These are phyloP conservation scores for Myotis myotis DNA, from an alignment of 2,797 vertebrate species.

Conservation along the genomic window DNA sequence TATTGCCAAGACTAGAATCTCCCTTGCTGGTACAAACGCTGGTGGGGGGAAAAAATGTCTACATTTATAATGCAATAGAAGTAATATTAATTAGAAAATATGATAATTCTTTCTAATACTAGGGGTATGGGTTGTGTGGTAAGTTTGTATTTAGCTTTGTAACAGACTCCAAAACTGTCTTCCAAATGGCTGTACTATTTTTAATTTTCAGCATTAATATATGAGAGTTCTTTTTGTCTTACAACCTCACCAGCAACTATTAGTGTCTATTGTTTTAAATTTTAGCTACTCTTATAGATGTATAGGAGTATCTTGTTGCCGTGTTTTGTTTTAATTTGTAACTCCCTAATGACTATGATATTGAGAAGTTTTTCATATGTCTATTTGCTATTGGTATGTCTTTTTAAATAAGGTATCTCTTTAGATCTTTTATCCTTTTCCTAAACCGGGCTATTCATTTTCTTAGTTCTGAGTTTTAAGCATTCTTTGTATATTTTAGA, in stretches of 20 bases:
- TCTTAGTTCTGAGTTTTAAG: not conserved
- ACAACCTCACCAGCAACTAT: not conserved
- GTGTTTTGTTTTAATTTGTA: not conserved
- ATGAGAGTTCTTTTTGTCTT: not conserved
- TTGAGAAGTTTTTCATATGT: not conserved
- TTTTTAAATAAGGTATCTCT: not conserved
- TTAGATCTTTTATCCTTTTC: not conserved
- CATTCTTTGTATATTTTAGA: not conserved
- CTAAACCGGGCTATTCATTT: not conserved
- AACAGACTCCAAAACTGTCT: not conserved
- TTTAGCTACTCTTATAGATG: not conserved
- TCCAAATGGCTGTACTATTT: not conserved
- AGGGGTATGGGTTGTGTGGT: not conserved
- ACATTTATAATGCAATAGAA: not conserved
- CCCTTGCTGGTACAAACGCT: not conserved
- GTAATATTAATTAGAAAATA: slow-evolving; percentile 49
- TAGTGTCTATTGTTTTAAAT: not conserved
- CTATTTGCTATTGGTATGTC: not conserved
- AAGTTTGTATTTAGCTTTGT: not conserved
- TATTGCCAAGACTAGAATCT: not conserved
- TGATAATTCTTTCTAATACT: not conserved
- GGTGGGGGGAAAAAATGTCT: not conserved
- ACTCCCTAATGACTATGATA: not conserved
- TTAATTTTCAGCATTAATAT: not conserved
- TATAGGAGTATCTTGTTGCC: not conserved